Conservation (phyloP, 2,113 vertebrate species). For the Lasiurus cinereus region DNA sequence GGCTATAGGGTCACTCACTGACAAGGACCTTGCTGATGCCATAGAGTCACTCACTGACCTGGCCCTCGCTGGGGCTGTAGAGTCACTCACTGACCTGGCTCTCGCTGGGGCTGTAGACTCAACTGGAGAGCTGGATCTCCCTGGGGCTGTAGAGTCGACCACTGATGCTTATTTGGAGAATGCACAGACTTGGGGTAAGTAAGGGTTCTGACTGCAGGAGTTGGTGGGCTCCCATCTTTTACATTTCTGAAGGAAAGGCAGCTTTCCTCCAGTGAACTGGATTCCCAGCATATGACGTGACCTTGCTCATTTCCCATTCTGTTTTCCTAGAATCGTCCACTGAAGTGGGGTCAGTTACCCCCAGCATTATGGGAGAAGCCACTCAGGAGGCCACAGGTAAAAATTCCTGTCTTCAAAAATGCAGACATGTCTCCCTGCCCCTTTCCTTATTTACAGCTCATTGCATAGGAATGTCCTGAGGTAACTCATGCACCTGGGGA, state of each 20-base stretch:
- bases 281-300: background rate
- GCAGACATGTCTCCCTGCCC: background rate
- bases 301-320: background rate
- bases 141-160: background rate
- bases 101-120: fast-evolving
- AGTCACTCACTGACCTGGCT: fast-evolving
- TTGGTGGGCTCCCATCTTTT: background rate
- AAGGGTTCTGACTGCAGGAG: background rate
- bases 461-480: background rate
- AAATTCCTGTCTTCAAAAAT: background rate
- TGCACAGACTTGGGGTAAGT: background rate
- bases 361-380: background rate
- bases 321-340: background rate
- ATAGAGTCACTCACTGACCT: too few relatives aligned
- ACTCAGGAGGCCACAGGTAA: background rate
- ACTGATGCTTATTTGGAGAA: fast-evolving
- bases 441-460: background rate
- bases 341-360: background rate
- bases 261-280: background rate
- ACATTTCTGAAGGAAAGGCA: background rate
- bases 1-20: background rate
- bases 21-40: too few relatives aligned
- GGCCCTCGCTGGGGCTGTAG: fast-evolving
- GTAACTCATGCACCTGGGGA: background rate
- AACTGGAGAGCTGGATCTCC: too few relatives aligned